Conservation (phyloP, 2,888 invertebrate genomes). For the Chloromyia formosa region DNA sequence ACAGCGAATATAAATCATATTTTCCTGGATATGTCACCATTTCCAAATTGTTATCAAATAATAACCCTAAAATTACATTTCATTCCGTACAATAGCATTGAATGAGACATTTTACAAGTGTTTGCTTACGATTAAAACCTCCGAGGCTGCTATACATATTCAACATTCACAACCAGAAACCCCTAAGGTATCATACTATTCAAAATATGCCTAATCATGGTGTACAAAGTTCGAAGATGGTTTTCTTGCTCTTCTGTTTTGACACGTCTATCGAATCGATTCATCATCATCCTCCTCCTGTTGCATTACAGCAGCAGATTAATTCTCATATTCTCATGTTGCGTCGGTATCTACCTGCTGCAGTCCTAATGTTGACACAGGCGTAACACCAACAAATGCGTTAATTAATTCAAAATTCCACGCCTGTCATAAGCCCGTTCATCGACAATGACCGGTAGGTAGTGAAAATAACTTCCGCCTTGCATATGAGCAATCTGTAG, state of each 20-base stretch:
- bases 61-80: constrained; percentile 9
- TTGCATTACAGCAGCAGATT: background rate
- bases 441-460: constrained; percentile 16
- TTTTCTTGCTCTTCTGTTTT: constrained; percentile 12
- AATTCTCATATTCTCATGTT: background rate
- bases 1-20: background rate
- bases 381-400: constrained; percentile 42
- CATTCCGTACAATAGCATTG: constrained; percentile 9
- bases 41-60: constrained; percentile 1
- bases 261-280: constrained; percentile 41
- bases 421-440: constrained; percentile 34
- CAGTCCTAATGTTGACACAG: constrained; percentile 34
- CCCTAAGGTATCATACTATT: background rate
- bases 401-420: constrained; percentile 44
- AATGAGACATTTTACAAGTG: constrained; percentile 8
- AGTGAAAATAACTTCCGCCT: constrained; percentile 21
- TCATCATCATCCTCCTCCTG: constrained; percentile 30
- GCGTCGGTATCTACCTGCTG: constrained; percentile 10
- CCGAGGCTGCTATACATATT: background rate
- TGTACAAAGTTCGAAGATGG: background rate
- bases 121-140: constrained; percentile 1
- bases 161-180: background rate
- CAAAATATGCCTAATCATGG: constrained; percentile 33
- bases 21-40: background rate
- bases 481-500: background rate